Percentiles rank a stretch among this genome's conserved stretches.
phyloP scores from a whole-genome alignment of 2,888 invertebrate genomes.

The Eurytoma adleriae region DNA sequence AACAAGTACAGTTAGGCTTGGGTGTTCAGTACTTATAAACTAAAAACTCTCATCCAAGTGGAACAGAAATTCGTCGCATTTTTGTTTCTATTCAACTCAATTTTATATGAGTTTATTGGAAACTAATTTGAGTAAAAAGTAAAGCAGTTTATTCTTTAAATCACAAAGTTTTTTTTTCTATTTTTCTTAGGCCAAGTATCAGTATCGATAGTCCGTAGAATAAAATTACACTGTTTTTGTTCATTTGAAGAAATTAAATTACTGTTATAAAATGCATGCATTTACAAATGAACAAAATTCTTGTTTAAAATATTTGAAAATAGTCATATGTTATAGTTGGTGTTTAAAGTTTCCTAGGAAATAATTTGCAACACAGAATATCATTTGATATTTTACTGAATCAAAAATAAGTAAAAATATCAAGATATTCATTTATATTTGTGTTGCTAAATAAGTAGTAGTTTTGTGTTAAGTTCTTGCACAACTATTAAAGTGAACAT shows the following conservation, averaged over 20 bases:
- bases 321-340: neutral
- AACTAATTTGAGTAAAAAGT: slow-evolving; percentile 34
- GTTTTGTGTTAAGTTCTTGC: slow-evolving; percentile 21
- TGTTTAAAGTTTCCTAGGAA: neutral
- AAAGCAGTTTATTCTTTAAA: slow-evolving; percentile 28
- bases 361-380: neutral
- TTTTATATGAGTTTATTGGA: slow-evolving; percentile 27
- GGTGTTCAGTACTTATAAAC: slow-evolving; percentile 87
- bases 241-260: slow-evolving; percentile 23
- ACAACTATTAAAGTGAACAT: slow-evolving; percentile 31
- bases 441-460: neutral
- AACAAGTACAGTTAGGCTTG: slow-evolving; percentile 90
- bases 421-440: slow-evolving; percentile 11
- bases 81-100: slow-evolving; percentile 33
- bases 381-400: slow-evolving; percentile 22
- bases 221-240: slow-evolving; percentile 7
- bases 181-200: neutral
- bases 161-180: slow-evolving; percentile 17
- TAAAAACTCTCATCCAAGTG: slow-evolving; percentile 16
- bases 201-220: slow-evolving; percentile 8
- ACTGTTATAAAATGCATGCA: slow-evolving; percentile 20
- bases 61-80: slow-evolving; percentile 46
- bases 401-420: slow-evolving; percentile 5
- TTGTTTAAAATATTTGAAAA: neutral
- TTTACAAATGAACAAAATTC: slow-evolving; percentile 39